Evolutionary conservation across 1,140 invertebrate genomes (phyloP).

Genomic region (Liolophura sinensis): DNA sequence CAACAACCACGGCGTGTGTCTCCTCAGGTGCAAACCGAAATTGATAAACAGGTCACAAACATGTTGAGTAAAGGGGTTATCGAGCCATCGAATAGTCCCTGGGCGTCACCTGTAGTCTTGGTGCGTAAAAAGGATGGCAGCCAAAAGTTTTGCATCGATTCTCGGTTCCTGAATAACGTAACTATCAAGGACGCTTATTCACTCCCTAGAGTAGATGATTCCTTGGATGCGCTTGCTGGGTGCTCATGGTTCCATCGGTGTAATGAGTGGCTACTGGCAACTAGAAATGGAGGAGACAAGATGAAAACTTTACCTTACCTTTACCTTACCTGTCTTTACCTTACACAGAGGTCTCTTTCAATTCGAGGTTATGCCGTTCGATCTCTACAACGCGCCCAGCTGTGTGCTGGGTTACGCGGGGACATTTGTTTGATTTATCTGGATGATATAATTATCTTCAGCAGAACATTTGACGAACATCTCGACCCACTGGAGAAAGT

Average conservation of each 20-base stretch:
- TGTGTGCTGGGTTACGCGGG: background rate
- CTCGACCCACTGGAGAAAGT: conserved; percentile 25
- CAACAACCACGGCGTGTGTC: conserved; percentile 14
- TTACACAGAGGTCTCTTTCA: conserved; percentile 21
- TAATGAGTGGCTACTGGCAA: conserved; percentile 52
- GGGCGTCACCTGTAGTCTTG: conserved; percentile 35
- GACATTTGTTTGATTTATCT: conserved; percentile 28
- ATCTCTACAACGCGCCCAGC: conserved; percentile 16
- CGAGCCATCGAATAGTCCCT: conserved; percentile 31
- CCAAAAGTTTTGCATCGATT: conserved; percentile 39
- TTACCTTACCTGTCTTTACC: too few species aligned
- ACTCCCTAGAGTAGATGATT: conserved; percentile 41
- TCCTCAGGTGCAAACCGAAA: conserved; percentile 6
- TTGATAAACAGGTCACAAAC: conserved; percentile 7
- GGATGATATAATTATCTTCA: conserved; percentile 31
- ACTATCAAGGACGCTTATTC: conserved; percentile 30
- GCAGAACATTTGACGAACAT: conserved; percentile 18
- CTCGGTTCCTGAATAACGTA: conserved; percentile 34
- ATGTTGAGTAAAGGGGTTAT: conserved; percentile 23
- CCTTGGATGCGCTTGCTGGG: conserved; percentile 23
- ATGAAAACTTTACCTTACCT: conserved; percentile 54
- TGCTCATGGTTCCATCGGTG: conserved; percentile 29
- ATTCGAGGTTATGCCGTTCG: conserved; percentile 21
- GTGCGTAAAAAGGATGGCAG: conserved; percentile 31
- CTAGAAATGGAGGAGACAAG: conserved; percentile 46